Evolutionary conservation across 1,140 invertebrate species (phyloP).

Genomic region (Leucophenga varia): DNA sequence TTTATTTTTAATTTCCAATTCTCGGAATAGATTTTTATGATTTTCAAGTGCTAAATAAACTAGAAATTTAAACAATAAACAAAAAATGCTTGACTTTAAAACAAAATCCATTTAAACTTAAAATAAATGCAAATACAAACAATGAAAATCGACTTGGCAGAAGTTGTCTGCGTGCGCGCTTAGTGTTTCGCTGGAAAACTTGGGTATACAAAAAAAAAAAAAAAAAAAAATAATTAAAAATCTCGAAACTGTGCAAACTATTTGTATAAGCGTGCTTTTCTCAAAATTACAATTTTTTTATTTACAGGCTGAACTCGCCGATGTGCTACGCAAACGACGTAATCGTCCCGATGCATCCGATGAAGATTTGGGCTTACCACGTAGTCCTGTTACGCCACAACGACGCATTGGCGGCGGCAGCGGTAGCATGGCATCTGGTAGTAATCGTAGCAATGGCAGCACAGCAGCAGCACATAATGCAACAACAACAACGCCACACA

Average conservation of each 20-base stretch:
- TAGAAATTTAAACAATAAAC: too few relatives aligned
- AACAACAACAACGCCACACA: conserved; percentile 13
- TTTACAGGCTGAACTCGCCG: conserved; percentile 52
- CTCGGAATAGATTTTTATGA: too few relatives aligned
- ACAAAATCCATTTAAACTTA: conserved; percentile 54
- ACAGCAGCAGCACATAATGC: neutral
- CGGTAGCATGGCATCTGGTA: conserved; percentile 7
- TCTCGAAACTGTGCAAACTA: neutral
- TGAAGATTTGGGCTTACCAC: conserved; percentile 51
- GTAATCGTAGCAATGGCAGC: neutral
- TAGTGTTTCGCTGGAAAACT: conserved; percentile 55
- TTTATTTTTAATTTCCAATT: too few relatives aligned
- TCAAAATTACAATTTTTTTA: neutral
- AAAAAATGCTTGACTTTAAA: conserved; percentile 51
- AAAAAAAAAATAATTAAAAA: too few relatives aligned
- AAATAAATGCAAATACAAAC: conserved; percentile 32
- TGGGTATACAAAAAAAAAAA: conserved; percentile 39
- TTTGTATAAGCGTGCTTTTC: neutral
- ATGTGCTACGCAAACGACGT: conserved; percentile 51
- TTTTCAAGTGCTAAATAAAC: too few relatives aligned
- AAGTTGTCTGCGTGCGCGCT: conserved; percentile 43
- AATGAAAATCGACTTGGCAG: conserved; percentile 39
- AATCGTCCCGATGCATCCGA: conserved; percentile 53
- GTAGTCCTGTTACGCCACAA: conserved; percentile 51
- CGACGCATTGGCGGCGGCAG: conserved; percentile 21